Conservation (phyloP, 2,888 invertebrate species). For the Folsomia manolachei region DNA sequence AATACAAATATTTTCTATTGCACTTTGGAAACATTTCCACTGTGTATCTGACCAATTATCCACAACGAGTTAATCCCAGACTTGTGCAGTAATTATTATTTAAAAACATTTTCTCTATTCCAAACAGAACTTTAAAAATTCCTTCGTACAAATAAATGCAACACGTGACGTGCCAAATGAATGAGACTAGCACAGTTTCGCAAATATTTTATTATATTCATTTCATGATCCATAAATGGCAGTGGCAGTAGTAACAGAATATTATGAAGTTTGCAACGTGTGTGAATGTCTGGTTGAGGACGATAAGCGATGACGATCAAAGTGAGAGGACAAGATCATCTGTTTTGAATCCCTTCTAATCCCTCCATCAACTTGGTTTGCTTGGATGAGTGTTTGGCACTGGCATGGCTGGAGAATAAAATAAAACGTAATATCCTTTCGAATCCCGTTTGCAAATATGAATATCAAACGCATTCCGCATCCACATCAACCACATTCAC, state of each 20-base stretch:
- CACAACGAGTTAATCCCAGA: too few species aligned
- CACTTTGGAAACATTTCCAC: too few species aligned
- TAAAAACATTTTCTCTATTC: too few species aligned
- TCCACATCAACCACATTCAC: neutral
- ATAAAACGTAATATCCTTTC: neutral
- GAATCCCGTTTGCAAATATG: neutral
- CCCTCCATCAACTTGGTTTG: neutral
- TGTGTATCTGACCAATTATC: too few species aligned
- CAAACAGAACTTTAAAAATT: too few species aligned
- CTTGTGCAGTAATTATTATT: too few species aligned
- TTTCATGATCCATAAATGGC: neutral
- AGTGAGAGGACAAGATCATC: neutral
- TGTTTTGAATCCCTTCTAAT: neutral
- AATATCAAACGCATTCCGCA: neutral
- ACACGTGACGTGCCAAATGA: neutral
- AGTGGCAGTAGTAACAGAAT: too few species aligned
- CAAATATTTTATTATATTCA: neutral
- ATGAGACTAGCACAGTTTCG: neutral
- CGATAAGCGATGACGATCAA: neutral
- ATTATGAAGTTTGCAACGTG: neutral
- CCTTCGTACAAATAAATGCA: neutral
- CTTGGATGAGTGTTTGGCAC: too few species aligned
- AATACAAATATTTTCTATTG: too few species aligned
- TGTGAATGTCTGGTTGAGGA: neutral
- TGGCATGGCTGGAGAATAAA: too few species aligned